Conservation (phyloP, 2,797 vertebrate genomes). For the Brotula barbata region DNA sequence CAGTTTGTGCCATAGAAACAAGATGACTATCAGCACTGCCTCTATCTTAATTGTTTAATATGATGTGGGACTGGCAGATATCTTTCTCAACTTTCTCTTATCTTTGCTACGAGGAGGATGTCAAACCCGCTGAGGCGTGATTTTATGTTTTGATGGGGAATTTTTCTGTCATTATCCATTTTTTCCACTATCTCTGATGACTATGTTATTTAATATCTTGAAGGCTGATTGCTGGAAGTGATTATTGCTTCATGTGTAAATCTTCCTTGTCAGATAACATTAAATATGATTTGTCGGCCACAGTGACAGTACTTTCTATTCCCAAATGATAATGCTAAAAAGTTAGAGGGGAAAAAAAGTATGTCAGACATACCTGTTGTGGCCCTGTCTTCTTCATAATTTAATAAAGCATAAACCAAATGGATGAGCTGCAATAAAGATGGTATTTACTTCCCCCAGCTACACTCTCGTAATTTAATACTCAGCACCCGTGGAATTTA, state of each 20-base stretch:
- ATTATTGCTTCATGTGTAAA: too few relatives aligned
- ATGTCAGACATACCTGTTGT: constrained; percentile 62
- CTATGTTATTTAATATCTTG: too few relatives aligned
- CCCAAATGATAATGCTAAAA: constrained; percentile 51
- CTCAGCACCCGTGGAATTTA: constrained; percentile 59
- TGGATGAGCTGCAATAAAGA: constrained; percentile 73
- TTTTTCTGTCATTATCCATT: constrained; percentile 17
- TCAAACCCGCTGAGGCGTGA: constrained; percentile 16
- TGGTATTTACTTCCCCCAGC: constrained; percentile 66
- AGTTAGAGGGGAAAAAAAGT: constrained; percentile 32
- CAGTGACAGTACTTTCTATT: constrained; percentile 3
- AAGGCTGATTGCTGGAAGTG: not conserved
- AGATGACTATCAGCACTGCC: constrained; percentile 32
- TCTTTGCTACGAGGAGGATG: constrained; percentile 45
- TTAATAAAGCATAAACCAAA: constrained; percentile 75
- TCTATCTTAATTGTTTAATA: not conserved
- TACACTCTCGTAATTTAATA: constrained; percentile 63
- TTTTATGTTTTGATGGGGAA: constrained; percentile 45
- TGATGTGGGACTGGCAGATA: constrained; percentile 21
- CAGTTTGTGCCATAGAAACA: constrained; percentile 20
- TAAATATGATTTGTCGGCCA: too few relatives aligned
- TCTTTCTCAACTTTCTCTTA: constrained; percentile 11
- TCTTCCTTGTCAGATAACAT: too few relatives aligned
- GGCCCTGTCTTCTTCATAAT: constrained; percentile 65
- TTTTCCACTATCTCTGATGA: not conserved